Evolutionary conservation across 2,113 vertebrate genomes (phyloP).

Genomic region (Gila orcuttii): DNA sequence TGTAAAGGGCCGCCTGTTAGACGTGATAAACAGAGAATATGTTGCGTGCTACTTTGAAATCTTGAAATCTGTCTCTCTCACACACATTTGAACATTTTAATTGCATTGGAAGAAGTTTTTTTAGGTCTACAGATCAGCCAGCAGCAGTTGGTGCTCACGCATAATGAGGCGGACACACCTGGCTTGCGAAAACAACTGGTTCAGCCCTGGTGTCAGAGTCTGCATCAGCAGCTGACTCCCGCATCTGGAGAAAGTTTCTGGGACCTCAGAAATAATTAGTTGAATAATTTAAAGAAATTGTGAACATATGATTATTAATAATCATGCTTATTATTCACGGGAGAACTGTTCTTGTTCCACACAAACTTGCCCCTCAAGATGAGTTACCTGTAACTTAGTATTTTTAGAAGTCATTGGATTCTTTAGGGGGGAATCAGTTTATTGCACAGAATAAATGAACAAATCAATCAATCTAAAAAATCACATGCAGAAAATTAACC

Average conservation of each 20-base stretch:
- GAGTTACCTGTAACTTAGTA: not conserved
- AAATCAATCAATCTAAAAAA: not conserved
- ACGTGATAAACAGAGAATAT: constrained; percentile 47
- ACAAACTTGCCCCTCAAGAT: not conserved
- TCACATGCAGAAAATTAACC: not conserved
- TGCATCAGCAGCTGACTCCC: constrained; percentile 55
- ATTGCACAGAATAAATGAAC: not conserved
- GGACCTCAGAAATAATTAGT: constrained; percentile 40
- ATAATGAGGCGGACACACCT: constrained; percentile 61
- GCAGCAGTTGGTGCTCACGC: constrained; percentile 58
- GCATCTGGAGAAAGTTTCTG: constrained; percentile 44
- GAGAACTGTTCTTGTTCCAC: constrained; percentile 26
- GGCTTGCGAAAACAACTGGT: constrained; percentile 72
- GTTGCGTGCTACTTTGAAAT: constrained; percentile 31
- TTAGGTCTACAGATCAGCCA: constrained; percentile 66
- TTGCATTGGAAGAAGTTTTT: constrained; percentile 64
- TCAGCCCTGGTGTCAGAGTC: constrained; percentile 38
- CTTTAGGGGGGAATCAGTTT: too few species aligned
- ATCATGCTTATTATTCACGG: constrained; percentile 37
- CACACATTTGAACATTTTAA: constrained; percentile 50
- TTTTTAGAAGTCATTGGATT: not conserved
- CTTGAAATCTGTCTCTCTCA: not conserved
- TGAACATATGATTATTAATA: constrained; percentile 53
- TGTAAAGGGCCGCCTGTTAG: constrained; percentile 41
- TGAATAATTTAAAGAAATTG: constrained; percentile 44